These are phyloP conservation scores for Cavia aperea DNA, from an alignment of 2,113 vertebrate genomes.

Conservation along the genomic window DNA sequence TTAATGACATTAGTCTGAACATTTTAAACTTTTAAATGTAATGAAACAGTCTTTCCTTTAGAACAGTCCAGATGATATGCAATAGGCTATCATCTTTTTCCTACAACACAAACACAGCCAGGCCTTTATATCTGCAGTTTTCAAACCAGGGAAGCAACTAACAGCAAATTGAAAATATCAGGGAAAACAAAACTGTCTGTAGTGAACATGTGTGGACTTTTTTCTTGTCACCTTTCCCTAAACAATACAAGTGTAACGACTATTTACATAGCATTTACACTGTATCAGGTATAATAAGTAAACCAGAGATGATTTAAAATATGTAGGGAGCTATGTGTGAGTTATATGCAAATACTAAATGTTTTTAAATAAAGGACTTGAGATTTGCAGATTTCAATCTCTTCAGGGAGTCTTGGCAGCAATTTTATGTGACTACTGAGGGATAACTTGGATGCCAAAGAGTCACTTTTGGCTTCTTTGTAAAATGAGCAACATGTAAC, in stretches of 20 bases:
- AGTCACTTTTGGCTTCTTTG: background rate
- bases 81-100: background rate
- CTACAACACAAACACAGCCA: background rate
- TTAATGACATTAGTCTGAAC: background rate
- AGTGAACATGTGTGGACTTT: background rate
- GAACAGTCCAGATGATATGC: background rate
- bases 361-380: background rate
- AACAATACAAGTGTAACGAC: background rate
- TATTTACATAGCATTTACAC: background rate
- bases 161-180: background rate
- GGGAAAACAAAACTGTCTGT: background rate
- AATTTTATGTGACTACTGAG: background rate
- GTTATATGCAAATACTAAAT: background rate
- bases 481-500: background rate
- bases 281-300: background rate
- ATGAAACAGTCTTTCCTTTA: background rate
- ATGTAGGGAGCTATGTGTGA: background rate
- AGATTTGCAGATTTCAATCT: background rate
- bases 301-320: background rate
- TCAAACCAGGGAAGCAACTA: background rate
- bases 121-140: background rate
- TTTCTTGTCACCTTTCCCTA: background rate
- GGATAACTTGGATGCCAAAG: background rate
- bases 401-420: background rate
- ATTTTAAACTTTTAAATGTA: slow-evolving; percentile 25